A percentile compares a stretch with the other conserved stretches of the same genome.
These are phyloP conservation scores for Clamator glandarius DNA, from an alignment of 2,797 vertebrate species.

Conservation along the genomic window DNA sequence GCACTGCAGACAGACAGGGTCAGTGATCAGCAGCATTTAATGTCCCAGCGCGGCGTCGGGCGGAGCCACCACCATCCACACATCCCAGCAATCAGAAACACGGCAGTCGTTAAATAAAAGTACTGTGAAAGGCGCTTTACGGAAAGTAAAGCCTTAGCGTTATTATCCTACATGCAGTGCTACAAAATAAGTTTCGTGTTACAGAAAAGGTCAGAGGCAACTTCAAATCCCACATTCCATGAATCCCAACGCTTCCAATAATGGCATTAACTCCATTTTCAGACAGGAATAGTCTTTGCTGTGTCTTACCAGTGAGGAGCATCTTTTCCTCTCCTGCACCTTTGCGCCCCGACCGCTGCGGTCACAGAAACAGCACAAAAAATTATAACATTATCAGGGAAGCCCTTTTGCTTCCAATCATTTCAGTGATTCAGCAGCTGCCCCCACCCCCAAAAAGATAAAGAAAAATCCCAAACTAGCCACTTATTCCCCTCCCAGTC, in stretches of 20 bases:
- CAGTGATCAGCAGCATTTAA: slow-evolving; percentile 59
- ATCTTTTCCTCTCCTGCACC: neutral
- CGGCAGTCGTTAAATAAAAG: slow-evolving; percentile 52
- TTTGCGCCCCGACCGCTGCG: neutral
- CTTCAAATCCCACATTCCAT: slow-evolving; percentile 35
- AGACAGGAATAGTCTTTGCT: slow-evolving; percentile 37
- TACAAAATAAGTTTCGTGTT: slow-evolving; percentile 74
- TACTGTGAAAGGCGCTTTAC: neutral
- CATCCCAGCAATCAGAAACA: slow-evolving; percentile 46
- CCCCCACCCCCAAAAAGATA: neutral
- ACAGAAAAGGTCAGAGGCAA: slow-evolving; percentile 71
- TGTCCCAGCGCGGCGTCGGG: neutral
- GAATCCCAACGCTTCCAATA: slow-evolving; percentile 58
- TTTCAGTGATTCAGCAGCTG: neutral
- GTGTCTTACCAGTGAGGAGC: neutral
- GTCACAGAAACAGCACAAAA: slow-evolving; percentile 13
- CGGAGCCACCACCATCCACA: slow-evolving; percentile 28
- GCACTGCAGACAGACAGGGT: slow-evolving; percentile 41
- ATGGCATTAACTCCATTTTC: slow-evolving; percentile 36
- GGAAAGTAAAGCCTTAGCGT: slow-evolving; percentile 38
- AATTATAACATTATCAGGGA: neutral
- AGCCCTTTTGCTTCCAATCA: neutral
- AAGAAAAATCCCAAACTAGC: slow-evolving; percentile 2
- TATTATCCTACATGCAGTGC: slow-evolving; percentile 63
- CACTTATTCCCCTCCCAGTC: neutral